Base-by-base conservation (phyloP, 2,888 invertebrate species). In the Netelia fuscicornis region DNA sequence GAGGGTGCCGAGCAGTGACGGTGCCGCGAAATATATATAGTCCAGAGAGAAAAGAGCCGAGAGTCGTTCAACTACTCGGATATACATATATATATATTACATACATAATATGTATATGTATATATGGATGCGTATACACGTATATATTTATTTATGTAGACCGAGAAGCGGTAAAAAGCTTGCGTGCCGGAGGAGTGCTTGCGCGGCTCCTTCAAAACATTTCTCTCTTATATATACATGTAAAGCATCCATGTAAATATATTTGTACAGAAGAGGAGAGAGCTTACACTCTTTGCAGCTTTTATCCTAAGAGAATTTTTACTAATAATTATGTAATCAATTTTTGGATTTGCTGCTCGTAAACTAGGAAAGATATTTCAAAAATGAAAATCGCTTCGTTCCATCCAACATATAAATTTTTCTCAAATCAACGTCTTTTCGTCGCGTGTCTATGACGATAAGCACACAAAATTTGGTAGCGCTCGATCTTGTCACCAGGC, bases 1-100 rank as follows among this genome's bases (percentile, higher is more conserved):
- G 90, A 91, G 89, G 89, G 87, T 87, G 87, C 84, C 20, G 75
- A 68, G 82, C 68, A 79, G 81, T 54, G 65, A 67, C 65, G 60
- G 75, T 68, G 72, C 64, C 70, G 68, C 68, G 74, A 60, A 80
- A 67, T 70, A 64, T 20, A 62, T 65, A 23, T 17, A 64, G 74
- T 68, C 60, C 64, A 52, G 64, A 67, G 68, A 84, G 67, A 81
- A 71, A 68, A 65, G 71, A 76, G 58, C 72, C 10, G 5, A 37
- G 37, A 68, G 77, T 72, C 23, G 48, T 65, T 77, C 23, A 42
- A 68, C 48, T 23, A 70, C 52, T 52, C 52, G 52, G 42, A 23
- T 52, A 11, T 65, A 42, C n/a, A 37, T 20, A 30, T 54, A 75
- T 17, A 56, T 56, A 58, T 76, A n/a, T 67, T 30, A 2, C 23